Conservation (phyloP, 1,140 invertebrate genomes). For the Phocides pigmalion region DNA sequence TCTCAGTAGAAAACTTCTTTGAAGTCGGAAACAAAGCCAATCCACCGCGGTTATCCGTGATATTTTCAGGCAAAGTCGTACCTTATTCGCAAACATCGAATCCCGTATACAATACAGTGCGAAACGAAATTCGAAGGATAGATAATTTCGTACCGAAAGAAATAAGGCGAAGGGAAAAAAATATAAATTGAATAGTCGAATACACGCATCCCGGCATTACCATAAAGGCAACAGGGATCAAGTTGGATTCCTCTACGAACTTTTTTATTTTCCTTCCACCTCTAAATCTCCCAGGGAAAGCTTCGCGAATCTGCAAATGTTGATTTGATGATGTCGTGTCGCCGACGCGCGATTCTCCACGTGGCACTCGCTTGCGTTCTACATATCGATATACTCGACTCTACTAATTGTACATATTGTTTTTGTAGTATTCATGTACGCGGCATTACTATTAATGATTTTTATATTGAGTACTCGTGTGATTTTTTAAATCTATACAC, state of each 20-base stretch:
- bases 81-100: conserved; percentile 82
- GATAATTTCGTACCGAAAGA: conserved; percentile 80
- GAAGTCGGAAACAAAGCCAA: conserved; percentile 81
- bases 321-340: conserved; percentile 82
- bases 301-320: conserved; percentile 83
- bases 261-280: conserved; percentile 83
- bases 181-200: conserved; percentile 84
- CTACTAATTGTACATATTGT: not conserved
- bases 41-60: conserved; percentile 79
- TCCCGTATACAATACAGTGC: conserved; percentile 80
- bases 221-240: conserved; percentile 83
- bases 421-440: not conserved
- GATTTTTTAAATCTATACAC: too few species aligned
- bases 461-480: too few species aligned
- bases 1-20: conserved; percentile 75
- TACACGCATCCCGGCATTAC: conserved; percentile 83
- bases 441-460: too few species aligned
- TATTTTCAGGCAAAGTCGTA: conserved; percentile 76
- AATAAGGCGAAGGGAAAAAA: conserved; percentile 81
- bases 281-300: conserved; percentile 81
- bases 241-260: conserved; percentile 81
- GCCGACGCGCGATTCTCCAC: conserved; percentile 39
- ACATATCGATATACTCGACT: not conserved
- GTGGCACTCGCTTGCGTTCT: not conserved
- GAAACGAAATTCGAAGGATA: conserved; percentile 83